Conservation (phyloP, 2,797 vertebrate species). For the Ataeniobius toweri region DNA sequence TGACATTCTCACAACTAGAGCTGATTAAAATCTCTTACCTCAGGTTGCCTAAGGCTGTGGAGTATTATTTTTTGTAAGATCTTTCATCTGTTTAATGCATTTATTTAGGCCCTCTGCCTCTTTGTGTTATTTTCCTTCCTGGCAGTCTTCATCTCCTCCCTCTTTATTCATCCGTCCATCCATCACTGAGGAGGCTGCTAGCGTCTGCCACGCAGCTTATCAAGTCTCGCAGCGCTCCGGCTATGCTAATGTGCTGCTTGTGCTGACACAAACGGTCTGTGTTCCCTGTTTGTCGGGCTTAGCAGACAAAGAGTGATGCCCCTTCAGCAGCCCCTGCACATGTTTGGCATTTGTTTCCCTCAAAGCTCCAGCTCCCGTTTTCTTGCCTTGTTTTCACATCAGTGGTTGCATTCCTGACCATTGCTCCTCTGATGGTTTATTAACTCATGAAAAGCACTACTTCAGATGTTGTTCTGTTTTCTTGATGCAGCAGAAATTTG, state of each 20-base stretch:
- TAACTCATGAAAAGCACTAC: conserved; percentile 15
- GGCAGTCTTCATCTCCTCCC: conserved; percentile 20
- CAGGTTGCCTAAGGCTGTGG: not conserved
- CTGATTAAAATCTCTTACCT: conserved; percentile 12
- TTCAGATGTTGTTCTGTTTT: not conserved
- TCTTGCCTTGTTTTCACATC: conserved; percentile 22
- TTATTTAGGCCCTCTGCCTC: conserved; percentile 3
- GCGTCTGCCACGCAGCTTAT: conserved; percentile 55
- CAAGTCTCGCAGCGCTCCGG: conserved; percentile 49
- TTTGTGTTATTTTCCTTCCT: conserved; percentile 20
- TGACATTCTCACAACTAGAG: not conserved
- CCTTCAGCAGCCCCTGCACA: conserved; percentile 36
- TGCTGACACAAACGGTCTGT: conserved; percentile 66
- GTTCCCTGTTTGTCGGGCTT: conserved; percentile 58
- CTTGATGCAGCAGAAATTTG: conserved; percentile 3
- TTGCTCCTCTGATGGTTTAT: conserved; percentile 39
- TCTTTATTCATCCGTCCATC: conserved; percentile 27
- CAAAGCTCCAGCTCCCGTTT: conserved; percentile 46
- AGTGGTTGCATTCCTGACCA: conserved; percentile 27
- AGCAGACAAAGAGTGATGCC: conserved; percentile 61
- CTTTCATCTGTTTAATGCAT: conserved; percentile 5
- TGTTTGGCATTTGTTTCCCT: conserved; percentile 59
- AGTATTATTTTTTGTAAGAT: not conserved
- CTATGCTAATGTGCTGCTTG: conserved; percentile 60
- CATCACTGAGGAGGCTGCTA: conserved; percentile 39